These are phyloP conservation scores for Eubucco bourcierii DNA, from an alignment of 2,113 vertebrate genomes.

Conservation along the genomic window DNA sequence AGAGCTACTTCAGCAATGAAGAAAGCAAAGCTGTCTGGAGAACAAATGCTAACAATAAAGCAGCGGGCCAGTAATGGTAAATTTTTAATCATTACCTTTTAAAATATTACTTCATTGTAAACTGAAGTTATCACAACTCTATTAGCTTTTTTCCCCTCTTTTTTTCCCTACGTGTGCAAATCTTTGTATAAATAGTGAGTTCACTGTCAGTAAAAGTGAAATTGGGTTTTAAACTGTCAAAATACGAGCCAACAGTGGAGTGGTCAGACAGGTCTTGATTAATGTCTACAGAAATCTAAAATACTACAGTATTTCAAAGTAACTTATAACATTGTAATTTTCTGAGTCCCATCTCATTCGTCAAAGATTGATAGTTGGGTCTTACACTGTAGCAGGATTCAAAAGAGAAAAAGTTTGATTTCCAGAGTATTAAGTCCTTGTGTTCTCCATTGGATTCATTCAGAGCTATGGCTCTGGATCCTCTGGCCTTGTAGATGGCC, in stretches of 20 bases:
- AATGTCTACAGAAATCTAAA: neutral
- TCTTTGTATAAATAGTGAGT: neutral
- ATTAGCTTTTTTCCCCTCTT: neutral
- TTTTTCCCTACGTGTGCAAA: neutral
- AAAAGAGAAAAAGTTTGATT: neutral
- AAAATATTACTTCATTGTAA: constrained; percentile 11
- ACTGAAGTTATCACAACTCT: neutral
- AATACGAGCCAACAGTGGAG: neutral
- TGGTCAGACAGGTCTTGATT: neutral
- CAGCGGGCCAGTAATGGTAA: constrained; percentile 94
- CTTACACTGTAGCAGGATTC: neutral
- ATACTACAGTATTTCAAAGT: neutral
- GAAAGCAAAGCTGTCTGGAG: constrained; percentile 96
- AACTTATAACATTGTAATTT: neutral
- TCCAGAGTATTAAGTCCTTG: neutral
- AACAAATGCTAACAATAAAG: constrained; percentile 98
- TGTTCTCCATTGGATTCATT: neutral
- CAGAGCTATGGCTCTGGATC: neutral
- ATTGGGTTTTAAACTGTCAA: neutral
- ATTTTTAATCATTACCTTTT: constrained; percentile 1
- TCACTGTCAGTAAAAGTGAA: neutral
- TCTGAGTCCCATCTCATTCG: neutral
- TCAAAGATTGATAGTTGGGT: neutral
- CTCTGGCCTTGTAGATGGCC: neutral
- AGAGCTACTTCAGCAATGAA: constrained; percentile 98